These are phyloP conservation scores for Clupea harengus DNA, from an alignment of 2,113 vertebrate genomes.

Conservation along the genomic window DNA sequence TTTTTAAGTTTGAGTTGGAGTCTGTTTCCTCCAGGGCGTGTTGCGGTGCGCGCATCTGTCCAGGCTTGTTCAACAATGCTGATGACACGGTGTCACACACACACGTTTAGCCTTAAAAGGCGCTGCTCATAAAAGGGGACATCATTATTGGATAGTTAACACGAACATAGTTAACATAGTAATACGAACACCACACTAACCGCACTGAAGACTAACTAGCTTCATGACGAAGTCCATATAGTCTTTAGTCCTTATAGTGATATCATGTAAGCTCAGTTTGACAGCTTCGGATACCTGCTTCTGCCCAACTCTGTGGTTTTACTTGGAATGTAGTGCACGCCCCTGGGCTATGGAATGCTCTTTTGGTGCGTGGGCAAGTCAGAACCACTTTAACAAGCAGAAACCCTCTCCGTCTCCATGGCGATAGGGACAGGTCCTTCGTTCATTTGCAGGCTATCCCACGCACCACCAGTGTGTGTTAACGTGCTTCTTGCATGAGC, in stretches of 20 bases:
- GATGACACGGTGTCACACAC: conserved; percentile 2
- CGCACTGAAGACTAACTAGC: neutral
- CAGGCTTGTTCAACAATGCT: conserved; percentile 58
- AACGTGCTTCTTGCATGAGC: neutral
- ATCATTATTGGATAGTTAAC: conserved; percentile 55
- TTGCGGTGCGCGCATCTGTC: conserved; percentile 52
- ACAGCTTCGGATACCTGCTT: neutral
- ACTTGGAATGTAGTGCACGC: conserved; percentile 39
- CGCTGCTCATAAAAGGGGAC: conserved; percentile 45
- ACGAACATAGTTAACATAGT: conserved; percentile 50
- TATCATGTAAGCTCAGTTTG: neutral
- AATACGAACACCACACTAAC: neutral
- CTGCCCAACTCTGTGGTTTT: neutral
- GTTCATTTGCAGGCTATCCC: neutral
- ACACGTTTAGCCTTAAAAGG: conserved; percentile 66
- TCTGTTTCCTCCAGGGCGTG: conserved; percentile 38
- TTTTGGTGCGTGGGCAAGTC: conserved; percentile 52
- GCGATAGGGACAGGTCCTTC: neutral
- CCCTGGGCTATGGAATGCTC: conserved; percentile 67
- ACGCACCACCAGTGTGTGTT: neutral
- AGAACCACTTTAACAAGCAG: conserved; percentile 41
- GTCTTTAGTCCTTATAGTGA: neutral
- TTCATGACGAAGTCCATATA: neutral
- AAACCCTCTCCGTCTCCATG: neutral
- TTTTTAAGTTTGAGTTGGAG: neutral